Percentiles rank a stretch among this genome's conserved stretches.
phyloP scores from a whole-genome alignment of 2,797 vertebrate species.

The Alauda arvensis region DNA sequence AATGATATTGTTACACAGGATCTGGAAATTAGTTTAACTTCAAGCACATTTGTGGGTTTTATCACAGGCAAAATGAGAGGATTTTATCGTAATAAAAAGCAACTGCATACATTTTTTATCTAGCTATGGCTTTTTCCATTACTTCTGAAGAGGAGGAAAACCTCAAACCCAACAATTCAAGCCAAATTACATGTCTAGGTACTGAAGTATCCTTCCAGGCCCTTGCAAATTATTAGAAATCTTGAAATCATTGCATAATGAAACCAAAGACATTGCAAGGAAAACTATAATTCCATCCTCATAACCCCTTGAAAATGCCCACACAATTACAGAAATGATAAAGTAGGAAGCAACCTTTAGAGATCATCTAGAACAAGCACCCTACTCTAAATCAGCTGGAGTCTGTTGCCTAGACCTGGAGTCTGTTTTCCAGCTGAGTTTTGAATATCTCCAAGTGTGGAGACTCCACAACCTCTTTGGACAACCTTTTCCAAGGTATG shows the following conservation, averaged over 20 bases:
- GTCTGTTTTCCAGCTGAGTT: not conserved
- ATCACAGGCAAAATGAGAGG: not conserved
- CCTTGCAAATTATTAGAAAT: not conserved
- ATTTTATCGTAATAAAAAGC: not conserved
- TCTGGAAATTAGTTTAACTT: not conserved
- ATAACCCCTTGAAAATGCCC: not conserved
- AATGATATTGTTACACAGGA: not conserved
- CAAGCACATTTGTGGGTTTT: not conserved
- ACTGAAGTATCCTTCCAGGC: not conserved
- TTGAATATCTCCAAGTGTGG: not conserved
- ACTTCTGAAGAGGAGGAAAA: not conserved
- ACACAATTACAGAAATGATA: not conserved
- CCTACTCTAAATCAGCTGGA: not conserved
- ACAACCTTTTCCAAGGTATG: not conserved
- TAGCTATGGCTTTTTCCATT: not conserved
- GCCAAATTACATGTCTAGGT: not conserved
- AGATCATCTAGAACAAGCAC: not conserved
- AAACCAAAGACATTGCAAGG: not conserved
- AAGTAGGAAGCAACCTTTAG: not conserved
- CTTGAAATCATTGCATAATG: not conserved
- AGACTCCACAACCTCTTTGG: not conserved
- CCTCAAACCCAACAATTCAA: not conserved
- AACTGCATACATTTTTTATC: not conserved
- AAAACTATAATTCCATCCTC: not conserved
- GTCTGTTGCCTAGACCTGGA: fast-evolving